These are phyloP conservation scores for Amazona guildingii DNA, from an alignment of 2,113 vertebrate genomes.

Conservation along the genomic window DNA sequence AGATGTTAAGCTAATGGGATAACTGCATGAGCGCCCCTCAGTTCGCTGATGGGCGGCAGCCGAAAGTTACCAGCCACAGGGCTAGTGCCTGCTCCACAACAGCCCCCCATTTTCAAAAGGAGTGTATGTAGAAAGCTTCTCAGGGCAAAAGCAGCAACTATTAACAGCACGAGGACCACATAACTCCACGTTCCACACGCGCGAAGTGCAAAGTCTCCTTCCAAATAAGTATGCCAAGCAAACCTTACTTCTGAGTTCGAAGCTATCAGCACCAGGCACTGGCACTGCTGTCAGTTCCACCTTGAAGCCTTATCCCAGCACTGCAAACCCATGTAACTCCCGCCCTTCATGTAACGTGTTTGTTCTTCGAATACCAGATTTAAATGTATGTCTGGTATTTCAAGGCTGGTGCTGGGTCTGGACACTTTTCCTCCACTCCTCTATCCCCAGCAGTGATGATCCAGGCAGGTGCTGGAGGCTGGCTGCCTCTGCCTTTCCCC, in stretches of 20 bases:
- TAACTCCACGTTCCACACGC: fast-evolving
- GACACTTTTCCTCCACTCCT: not conserved
- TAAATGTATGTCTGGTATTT: not conserved
- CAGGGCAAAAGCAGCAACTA: not conserved
- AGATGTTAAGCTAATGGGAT: constrained; percentile 8
- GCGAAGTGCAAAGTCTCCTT: not conserved
- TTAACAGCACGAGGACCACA: not conserved
- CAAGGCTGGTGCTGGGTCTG: fast-evolving
- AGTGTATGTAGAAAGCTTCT: not conserved
- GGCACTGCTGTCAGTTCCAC: not conserved
- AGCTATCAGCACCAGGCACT: not conserved
- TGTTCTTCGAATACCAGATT: not conserved
- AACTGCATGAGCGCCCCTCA: not conserved
- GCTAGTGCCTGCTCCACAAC: not conserved
- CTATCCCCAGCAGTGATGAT: fast-evolving
- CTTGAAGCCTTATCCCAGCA: not conserved
- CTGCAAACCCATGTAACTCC: not conserved
- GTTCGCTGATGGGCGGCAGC: not conserved
- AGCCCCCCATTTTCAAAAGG: not conserved
- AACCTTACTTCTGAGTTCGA: fast-evolving
- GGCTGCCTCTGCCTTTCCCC: not conserved
- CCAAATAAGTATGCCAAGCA: fast-evolving
- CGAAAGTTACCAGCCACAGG: not conserved
- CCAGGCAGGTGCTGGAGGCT: not conserved
- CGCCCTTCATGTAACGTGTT: not conserved